Evolutionary conservation across 2,113 vertebrate species (phyloP).

Genomic region (Morone chrysops): DNA sequence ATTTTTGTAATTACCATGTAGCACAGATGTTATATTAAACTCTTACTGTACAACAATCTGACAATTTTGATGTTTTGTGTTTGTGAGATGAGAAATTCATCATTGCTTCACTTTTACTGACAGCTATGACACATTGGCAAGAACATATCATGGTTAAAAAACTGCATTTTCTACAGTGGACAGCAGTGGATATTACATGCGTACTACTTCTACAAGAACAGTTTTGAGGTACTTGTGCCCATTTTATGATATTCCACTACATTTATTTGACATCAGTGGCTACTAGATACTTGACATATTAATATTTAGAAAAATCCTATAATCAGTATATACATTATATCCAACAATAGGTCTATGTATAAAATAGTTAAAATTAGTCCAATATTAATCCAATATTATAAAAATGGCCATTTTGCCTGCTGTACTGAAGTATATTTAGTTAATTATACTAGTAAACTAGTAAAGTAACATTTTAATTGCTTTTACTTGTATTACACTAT

Average conservation of each 20-base stretch:
- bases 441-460: too few species aligned
- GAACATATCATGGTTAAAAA: not conserved
- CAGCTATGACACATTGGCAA: slow-evolving; percentile 3
- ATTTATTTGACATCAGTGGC: not conserved
- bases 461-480: too few species aligned
- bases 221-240: not conserved
- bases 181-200: not conserved
- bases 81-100: not conserved
- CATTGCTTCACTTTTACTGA: slow-evolving; percentile 17
- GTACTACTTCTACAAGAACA: not conserved
- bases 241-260: not conserved
- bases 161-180: not conserved
- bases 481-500: not conserved
- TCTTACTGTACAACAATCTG: slow-evolving; percentile 9
- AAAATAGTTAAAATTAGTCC: too few species aligned
- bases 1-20: slow-evolving; percentile 71
- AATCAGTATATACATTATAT: too few species aligned
- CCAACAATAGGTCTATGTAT: too few species aligned
- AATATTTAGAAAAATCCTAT: too few species aligned
- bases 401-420: too few species aligned
- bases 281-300: not conserved
- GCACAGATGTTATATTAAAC: slow-evolving; percentile 66
- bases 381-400: too few species aligned
- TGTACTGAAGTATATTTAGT: too few species aligned
- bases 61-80: slow-evolving; percentile 14